These are phyloP conservation scores for Alsophila aescularia DNA, from an alignment of 2,888 invertebrate genomes.

Conservation along the genomic window DNA sequence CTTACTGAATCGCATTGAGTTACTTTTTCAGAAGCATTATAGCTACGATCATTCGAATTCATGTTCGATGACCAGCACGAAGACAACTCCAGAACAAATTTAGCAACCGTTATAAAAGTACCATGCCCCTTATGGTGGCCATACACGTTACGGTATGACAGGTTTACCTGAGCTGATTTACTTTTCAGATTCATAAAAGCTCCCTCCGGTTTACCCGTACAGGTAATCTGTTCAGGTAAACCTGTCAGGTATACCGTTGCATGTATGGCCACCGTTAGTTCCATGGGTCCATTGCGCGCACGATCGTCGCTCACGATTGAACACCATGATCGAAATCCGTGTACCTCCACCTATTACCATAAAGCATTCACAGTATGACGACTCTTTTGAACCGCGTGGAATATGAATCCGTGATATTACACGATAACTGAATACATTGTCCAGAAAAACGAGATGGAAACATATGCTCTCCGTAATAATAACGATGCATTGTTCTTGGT, in stretches of 20 bases:
- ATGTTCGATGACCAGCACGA: too few relatives aligned
- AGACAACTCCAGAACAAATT: too few relatives aligned
- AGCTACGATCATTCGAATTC: too few relatives aligned
- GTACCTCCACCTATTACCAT: slow-evolving; percentile 75
- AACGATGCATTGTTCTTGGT: slow-evolving; percentile 57
- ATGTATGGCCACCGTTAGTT: slow-evolving; percentile 38
- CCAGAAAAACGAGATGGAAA: slow-evolving; percentile 55
- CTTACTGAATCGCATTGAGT: too few relatives aligned
- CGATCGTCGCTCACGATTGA: slow-evolving; percentile 75
- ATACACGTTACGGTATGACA: too few relatives aligned
- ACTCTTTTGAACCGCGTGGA: slow-evolving; percentile 75
- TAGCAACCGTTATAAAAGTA: too few relatives aligned
- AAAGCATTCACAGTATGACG: slow-evolving; percentile 72
- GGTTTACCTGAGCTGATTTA: too few relatives aligned
- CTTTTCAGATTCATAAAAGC: too few relatives aligned
- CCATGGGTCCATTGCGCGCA: slow-evolving; percentile 64
- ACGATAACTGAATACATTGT: slow-evolving; percentile 71
- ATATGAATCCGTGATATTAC: slow-evolving; percentile 73
- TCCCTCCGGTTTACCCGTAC: too few relatives aligned
- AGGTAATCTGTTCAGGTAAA: too few relatives aligned
- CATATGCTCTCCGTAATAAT: slow-evolving; percentile 55
- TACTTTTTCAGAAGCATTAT: too few relatives aligned
- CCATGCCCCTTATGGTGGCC: too few relatives aligned
- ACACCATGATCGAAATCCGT: slow-evolving; percentile 77
- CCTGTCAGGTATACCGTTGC: neutral